Base-by-base conservation (phyloP, 2,797 vertebrate genomes). In the Lacerta viridis region DNA sequence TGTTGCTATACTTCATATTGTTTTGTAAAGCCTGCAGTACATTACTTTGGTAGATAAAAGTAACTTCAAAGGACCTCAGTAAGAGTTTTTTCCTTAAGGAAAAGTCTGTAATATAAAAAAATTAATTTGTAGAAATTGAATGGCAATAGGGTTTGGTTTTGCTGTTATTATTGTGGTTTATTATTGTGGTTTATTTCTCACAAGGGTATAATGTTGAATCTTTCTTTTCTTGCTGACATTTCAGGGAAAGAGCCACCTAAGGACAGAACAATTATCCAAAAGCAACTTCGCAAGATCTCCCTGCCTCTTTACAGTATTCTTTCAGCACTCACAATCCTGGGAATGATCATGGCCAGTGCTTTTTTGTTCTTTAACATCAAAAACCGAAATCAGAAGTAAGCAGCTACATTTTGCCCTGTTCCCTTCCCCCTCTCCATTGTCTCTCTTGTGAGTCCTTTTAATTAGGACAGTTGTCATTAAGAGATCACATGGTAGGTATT, bases 281-380 rank as follows among this genome's bases (percentile, higher is more conserved):
- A 98, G 81, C 98, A 99, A 96, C 98, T 99, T 3, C 98, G 99
- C 46, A 98, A 99, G 97, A 99, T 99, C 93, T 99, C 98, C 66
- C 97, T 99, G 36, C 98, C 98, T 4, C 98, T 99, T 55, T 99
- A 99, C 95, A 99, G 99, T 97, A 99, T 99, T 95, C 97, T 99
- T 72, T 99, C 99, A 41, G 98, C 98, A 91, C 98, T 99, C 93
- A 99, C 99, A 84, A 98, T 99, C 87, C 96, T 99, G 71, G 99
- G 99, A 94, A 99, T 99, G 99, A 98, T 99, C 92, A 99, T 99
- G 99, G 99, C 98, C n/a, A 98, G 98, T 9, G 98, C 98, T 80
- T 99, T 99, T 92, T 97, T 99, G 83, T 99, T 99, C 96, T 99
- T 99, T 94, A 99, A 99, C 96, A 99, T 99, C 96, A 99, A 99